These are phyloP conservation scores for Phrynosoma blainvillii DNA, from an alignment of 2,113 vertebrate genomes.

Conservation along the genomic window DNA sequence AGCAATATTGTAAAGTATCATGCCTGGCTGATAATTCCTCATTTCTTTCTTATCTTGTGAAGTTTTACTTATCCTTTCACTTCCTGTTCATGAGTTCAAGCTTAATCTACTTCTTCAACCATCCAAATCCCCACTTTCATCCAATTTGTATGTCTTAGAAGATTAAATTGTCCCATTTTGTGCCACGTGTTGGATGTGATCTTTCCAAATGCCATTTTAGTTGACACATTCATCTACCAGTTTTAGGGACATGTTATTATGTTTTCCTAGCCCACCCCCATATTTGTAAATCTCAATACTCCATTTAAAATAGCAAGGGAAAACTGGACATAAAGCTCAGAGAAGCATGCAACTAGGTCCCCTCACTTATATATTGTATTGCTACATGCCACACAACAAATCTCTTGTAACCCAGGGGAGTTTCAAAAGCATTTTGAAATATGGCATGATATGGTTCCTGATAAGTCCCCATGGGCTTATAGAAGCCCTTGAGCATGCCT, in stretches of 20 bases:
- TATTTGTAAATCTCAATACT: neutral
- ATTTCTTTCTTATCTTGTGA: too few relatives aligned
- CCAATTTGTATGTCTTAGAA: neutral
- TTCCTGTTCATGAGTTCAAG: too few relatives aligned
- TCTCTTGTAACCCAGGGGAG: slow-evolving; percentile 1
- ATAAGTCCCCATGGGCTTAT: neutral
- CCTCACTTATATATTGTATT: neutral
- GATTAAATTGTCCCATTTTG: neutral
- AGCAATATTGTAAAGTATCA: too few relatives aligned
- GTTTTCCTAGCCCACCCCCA: neutral
- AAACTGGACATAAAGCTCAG: neutral
- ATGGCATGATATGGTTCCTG: neutral
- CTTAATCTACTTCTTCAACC: too few relatives aligned
- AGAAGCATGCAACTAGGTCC: neutral
- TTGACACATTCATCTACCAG: neutral
- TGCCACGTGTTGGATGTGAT: neutral
- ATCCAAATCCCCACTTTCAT: too few relatives aligned
- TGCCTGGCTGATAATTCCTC: too few relatives aligned
- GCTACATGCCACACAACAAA: neutral
- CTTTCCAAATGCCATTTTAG: neutral
- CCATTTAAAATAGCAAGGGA: neutral
- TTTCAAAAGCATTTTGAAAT: neutral
- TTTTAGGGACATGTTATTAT: neutral
- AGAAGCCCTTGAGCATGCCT: slow-evolving; percentile 12
- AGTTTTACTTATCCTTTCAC: too few relatives aligned